Evolutionary conservation across 2,797 vertebrate genomes (phyloP).

Genomic region (Galago senegalensis): DNA sequence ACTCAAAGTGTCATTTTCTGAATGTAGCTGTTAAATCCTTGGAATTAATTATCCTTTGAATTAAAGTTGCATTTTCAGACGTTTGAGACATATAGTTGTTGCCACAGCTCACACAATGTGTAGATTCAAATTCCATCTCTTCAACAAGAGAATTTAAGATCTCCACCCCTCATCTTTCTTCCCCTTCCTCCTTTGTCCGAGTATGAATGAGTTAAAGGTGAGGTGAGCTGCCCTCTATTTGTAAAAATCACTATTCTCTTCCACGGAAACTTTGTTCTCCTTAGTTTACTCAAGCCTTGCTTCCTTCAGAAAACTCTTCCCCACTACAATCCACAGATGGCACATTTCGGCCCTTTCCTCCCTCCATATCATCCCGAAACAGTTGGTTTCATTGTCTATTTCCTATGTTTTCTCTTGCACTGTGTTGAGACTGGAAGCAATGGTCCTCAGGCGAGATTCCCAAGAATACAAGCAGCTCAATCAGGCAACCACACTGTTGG

Average conservation of each 20-base stretch:
- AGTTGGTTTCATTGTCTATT: neutral
- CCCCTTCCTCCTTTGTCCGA: neutral
- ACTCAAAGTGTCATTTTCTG: conserved; percentile 75
- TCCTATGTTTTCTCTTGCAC: neutral
- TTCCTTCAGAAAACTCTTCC: neutral
- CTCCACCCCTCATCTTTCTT: neutral
- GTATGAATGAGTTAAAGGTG: neutral
- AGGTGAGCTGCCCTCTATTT: neutral
- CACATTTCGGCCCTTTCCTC: neutral
- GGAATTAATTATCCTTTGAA: conserved; percentile 74
- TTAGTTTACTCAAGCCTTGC: neutral
- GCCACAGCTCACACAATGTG: conserved; percentile 48
- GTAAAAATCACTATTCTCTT: neutral
- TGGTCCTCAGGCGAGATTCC: neutral
- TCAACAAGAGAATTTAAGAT: neutral
- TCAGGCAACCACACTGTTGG: neutral
- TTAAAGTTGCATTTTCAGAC: conserved; percentile 62
- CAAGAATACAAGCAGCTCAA: neutral
- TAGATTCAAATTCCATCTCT: conserved; percentile 44
- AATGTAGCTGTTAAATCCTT: conserved; percentile 65
- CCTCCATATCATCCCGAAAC: neutral
- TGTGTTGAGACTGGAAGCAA: neutral
- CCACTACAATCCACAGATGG: neutral
- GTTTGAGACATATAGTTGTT: neutral
- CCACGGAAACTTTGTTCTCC: neutral